These are phyloP conservation scores for Zoanthus sociatus DNA, from an alignment of 92 coral and sea anemone genomes.

Conservation along the genomic window DNA sequence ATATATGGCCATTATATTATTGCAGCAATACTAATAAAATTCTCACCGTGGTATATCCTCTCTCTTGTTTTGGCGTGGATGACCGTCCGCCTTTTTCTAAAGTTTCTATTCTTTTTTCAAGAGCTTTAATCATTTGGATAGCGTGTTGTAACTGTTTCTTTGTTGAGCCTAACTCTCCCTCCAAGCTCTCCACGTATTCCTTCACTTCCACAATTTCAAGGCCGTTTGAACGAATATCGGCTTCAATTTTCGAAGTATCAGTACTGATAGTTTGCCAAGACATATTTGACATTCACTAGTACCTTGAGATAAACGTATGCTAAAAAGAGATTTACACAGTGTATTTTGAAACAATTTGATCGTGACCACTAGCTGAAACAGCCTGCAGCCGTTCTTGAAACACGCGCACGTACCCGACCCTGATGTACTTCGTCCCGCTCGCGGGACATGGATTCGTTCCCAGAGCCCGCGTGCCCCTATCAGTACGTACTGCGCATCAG, in stretches of 20 bases:
- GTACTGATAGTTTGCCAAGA: not conserved
- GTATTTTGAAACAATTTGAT: not conserved
- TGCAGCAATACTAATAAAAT: not conserved
- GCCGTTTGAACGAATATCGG: conserved; percentile 4
- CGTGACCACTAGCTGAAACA: not conserved
- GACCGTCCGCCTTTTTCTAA: conserved; percentile 1
- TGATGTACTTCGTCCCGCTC: not conserved
- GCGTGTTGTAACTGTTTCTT: not conserved
- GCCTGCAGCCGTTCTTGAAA: not conserved
- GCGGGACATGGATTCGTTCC: not conserved
- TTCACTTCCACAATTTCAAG: not conserved
- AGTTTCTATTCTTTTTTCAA: not conserved
- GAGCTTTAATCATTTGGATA: conserved; percentile 2
- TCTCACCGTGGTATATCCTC: conserved; percentile 1
- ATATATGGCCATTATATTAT: not conserved
- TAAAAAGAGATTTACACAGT: not conserved
- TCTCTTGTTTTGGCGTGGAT: conserved; percentile 10
- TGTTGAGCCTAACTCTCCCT: conserved; percentile 6
- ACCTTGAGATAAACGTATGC: not conserved
- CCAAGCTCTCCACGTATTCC: conserved; percentile 3
- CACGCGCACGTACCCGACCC: not conserved
- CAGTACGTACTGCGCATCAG: conserved; percentile 1
- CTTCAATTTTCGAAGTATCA: not conserved
- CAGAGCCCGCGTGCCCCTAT: not conserved
- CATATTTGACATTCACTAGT: not conserved